phyloP scores from a whole-genome alignment of 2,113 vertebrate species.

The Uropsilus gracilis region DNA sequence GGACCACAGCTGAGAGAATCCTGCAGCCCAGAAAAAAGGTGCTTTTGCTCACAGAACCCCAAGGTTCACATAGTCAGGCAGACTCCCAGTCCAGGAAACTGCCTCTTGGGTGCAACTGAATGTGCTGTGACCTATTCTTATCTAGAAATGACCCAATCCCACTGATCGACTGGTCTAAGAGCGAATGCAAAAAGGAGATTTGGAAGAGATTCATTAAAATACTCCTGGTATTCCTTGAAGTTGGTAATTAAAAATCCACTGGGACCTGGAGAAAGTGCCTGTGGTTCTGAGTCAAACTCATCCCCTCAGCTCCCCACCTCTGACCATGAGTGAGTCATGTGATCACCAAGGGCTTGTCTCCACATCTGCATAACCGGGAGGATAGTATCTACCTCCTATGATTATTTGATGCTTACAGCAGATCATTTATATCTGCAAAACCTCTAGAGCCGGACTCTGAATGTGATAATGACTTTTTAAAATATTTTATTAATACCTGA shows the following conservation, averaged over 20 bases:
- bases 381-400: not conserved
- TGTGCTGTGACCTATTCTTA: not conserved
- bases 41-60: not conserved
- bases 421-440: not conserved
- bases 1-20: rapidly evolving
- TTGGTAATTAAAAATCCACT: not conserved
- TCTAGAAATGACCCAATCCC: not conserved
- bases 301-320: not conserved
- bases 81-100: not conserved
- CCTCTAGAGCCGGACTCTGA: not conserved
- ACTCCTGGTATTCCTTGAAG: not conserved
- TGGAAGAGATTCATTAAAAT: not conserved
- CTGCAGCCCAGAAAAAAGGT: not conserved
- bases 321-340: not conserved
- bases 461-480: not conserved
- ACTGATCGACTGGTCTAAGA: not conserved
- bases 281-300: not conserved
- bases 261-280: not conserved
- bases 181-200: not conserved
- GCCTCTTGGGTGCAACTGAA: not conserved
- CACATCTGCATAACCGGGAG: not conserved
- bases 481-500: not conserved
- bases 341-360: not conserved
- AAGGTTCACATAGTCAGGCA: not conserved
- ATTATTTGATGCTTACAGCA: not conserved